phyloP scores from a whole-genome alignment of 2,888 invertebrate species.

The Sabellastarte sp. region DNA sequence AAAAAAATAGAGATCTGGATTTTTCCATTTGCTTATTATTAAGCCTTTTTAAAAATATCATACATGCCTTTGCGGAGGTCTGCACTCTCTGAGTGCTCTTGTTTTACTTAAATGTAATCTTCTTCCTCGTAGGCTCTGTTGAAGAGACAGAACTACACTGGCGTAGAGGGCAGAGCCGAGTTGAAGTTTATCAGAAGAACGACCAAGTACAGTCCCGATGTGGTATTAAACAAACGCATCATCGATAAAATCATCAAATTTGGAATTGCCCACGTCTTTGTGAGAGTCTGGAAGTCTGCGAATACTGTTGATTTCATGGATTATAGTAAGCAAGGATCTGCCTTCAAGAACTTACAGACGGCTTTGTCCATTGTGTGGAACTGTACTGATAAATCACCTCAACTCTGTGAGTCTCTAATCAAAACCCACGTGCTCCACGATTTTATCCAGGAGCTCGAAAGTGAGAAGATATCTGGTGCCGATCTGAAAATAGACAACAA shows the following conservation, averaged over 20 bases:
- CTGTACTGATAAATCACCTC: slow-evolving; percentile 38
- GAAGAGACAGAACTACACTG: slow-evolving; percentile 17
- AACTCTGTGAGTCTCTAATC: slow-evolving; percentile 40
- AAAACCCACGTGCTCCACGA: slow-evolving; percentile 22
- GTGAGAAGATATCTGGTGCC: slow-evolving; percentile 11
- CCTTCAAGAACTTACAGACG: slow-evolving; percentile 37
- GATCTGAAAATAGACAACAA: slow-evolving; percentile 26
- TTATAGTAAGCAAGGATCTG: slow-evolving; percentile 13
- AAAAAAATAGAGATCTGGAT: not conserved
- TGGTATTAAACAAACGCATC: slow-evolving; percentile 25
- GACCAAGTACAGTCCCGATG: slow-evolving; percentile 29
- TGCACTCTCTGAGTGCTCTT: not conserved
- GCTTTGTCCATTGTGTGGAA: slow-evolving; percentile 45
- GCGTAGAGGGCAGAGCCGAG: slow-evolving; percentile 11
- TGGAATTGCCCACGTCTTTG: slow-evolving; percentile 31
- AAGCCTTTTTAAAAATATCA: not conserved
- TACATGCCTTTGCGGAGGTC: not conserved
- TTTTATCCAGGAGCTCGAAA: slow-evolving; percentile 23
- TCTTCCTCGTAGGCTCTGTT: slow-evolving; percentile 21
- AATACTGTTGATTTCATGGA: slow-evolving; percentile 20
- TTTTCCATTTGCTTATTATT: no score
- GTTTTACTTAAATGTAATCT: no score
- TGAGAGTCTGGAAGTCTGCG: slow-evolving; percentile 26
- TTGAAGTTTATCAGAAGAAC: slow-evolving; percentile 30
- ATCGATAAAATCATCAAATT: slow-evolving; percentile 28